Evolutionary conservation across 2,888 invertebrate genomes (phyloP).

Genomic region (Auanema freiburgensis): DNA sequence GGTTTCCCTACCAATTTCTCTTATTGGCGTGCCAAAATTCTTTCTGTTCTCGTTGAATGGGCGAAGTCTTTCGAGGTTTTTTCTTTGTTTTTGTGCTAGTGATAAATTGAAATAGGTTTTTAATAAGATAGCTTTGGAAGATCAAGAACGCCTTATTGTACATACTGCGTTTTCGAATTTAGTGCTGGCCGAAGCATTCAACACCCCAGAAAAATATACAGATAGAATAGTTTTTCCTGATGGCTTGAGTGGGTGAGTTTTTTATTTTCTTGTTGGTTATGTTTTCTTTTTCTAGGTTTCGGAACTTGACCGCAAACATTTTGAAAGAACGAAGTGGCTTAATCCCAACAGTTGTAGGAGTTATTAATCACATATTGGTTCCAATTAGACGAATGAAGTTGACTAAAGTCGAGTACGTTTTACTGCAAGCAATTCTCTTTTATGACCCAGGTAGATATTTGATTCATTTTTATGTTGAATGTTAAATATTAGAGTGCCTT

Average conservation of each 20-base stretch:
- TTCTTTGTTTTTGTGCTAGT: neutral
- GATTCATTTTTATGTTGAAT: slow-evolving; percentile 1
- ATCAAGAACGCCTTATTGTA: slow-evolving; percentile 48
- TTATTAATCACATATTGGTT: slow-evolving; percentile 60
- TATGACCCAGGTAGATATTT: slow-evolving; percentile 59
- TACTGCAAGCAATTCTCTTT: slow-evolving; percentile 60
- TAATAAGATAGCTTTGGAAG: slow-evolving; percentile 37
- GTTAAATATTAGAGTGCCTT: slow-evolving; percentile 54
- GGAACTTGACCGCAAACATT: slow-evolving; percentile 54
- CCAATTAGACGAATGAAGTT: slow-evolving; percentile 62
- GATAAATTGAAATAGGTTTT: slow-evolving; percentile 39
- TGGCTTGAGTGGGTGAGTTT: slow-evolving; percentile 52
- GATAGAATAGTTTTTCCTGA: slow-evolving; percentile 62
- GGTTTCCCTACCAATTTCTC: slow-evolving; percentile 53
- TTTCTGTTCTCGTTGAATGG: slow-evolving; percentile 61
- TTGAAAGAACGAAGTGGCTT: slow-evolving; percentile 46
- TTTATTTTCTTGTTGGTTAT: neutral
- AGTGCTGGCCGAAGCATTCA: slow-evolving; percentile 62
- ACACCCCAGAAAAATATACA: slow-evolving; percentile 60
- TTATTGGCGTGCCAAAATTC: slow-evolving; percentile 61
- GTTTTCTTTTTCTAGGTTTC: slow-evolving; percentile 40
- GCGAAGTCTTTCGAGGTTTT: slow-evolving; percentile 59
- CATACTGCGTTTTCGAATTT: slow-evolving; percentile 60
- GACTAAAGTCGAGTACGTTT: slow-evolving; percentile 59
- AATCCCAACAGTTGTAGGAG: slow-evolving; percentile 63